Percentiles rank a stretch among this genome's conserved stretches.
These are phyloP conservation scores for Phalanger gymnotis DNA, from an alignment of 2,797 vertebrate species.

Conservation along the genomic window DNA sequence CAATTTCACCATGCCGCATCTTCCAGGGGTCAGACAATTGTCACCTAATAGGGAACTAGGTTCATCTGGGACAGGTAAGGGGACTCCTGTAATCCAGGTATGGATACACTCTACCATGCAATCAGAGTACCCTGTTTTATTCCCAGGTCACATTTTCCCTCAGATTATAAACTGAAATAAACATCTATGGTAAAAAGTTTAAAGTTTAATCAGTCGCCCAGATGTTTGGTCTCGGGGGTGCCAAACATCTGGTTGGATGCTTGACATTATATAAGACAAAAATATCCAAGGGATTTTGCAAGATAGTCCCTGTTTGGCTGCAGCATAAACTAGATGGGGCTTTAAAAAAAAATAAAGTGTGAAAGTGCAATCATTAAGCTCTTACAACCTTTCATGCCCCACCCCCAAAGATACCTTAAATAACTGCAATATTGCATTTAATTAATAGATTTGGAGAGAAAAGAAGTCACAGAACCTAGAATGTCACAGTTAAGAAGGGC, in stretches of 20 bases:
- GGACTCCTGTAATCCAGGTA: background rate
- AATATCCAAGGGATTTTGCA: background rate
- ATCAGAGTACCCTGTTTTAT: background rate
- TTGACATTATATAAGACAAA: background rate
- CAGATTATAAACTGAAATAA: background rate
- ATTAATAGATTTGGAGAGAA: background rate
- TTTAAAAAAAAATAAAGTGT: background rate
- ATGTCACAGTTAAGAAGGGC: background rate
- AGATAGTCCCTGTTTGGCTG: background rate
- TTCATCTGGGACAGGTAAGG: background rate
- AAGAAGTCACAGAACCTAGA: background rate
- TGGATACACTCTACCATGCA: background rate
- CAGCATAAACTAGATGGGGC: background rate
- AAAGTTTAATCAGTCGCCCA: background rate
- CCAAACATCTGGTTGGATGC: background rate
- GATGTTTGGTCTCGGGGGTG: background rate
- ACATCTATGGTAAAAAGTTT: background rate
- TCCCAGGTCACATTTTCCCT: background rate
- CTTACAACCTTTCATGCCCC: background rate
- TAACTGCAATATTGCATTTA: background rate
- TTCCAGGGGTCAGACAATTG: background rate
- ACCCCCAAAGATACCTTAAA: background rate
- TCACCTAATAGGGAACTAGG: background rate
- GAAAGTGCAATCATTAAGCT: background rate
- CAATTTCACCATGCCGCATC: background rate